Evolutionary conservation across 2,888 invertebrate genomes (phyloP).

Genomic region (Oxyteleia sp.): DNA sequence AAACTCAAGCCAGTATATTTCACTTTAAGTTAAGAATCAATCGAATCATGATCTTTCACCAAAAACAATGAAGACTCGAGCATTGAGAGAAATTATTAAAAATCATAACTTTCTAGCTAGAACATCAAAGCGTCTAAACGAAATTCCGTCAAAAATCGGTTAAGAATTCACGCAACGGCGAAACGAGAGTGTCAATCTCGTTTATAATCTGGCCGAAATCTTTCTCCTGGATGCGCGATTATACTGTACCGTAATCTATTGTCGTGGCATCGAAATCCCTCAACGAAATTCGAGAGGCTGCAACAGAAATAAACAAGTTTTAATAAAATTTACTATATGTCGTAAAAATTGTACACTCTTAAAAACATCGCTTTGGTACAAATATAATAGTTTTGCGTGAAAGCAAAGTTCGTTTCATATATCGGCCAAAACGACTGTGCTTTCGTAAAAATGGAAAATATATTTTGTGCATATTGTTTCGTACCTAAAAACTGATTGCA

Average conservation of each 20-base stretch:
- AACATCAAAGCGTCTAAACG: conserved; percentile 48
- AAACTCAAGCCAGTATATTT: no score
- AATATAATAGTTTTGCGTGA: no score
- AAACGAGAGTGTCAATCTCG: conserved; percentile 57
- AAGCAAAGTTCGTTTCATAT: no score
- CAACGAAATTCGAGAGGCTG: conserved; percentile 66
- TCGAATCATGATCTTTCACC: conserved; percentile 1
- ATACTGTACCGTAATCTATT: conserved; percentile 53
- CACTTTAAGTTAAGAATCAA: no score
- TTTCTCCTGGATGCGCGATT: conserved; percentile 58
- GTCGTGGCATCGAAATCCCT: conserved; percentile 34
- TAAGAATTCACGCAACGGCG: conserved; percentile 51
- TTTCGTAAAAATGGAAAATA: no score
- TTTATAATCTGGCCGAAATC: conserved; percentile 62
- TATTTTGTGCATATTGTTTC: no score
- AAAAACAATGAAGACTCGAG: conserved; percentile 18
- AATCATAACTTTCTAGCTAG: conserved; percentile 52
- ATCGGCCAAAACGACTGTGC: no score
- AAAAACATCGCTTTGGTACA: no score
- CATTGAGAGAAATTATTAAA: conserved; percentile 38
- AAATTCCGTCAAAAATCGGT: conserved; percentile 54
- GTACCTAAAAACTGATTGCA: no score
- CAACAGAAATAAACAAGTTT: conserved; percentile 4
- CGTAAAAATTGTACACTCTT: background rate
- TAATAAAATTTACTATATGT: background rate